These are phyloP conservation scores for Melanotaenia trifasciata DNA, from an alignment of 2,797 vertebrate genomes.

Conservation along the genomic window DNA sequence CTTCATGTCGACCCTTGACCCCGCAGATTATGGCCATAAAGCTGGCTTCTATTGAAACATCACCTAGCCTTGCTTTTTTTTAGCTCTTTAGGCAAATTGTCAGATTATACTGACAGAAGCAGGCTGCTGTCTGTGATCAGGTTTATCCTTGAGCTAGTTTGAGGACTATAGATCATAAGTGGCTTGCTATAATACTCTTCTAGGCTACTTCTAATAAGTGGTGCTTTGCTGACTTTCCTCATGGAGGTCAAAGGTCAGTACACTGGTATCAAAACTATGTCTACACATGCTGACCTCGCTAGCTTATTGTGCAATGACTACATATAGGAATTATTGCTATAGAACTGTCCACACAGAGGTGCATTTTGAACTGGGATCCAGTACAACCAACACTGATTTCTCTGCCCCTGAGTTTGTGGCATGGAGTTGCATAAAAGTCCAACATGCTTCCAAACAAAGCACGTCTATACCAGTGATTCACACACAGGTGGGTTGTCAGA, in stretches of 20 bases:
- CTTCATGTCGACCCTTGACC: slow-evolving; percentile 21
- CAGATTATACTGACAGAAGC: slow-evolving; percentile 12
- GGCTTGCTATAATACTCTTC: slow-evolving; percentile 29
- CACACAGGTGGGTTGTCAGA: slow-evolving; percentile 92
- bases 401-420: slow-evolving; percentile 69
- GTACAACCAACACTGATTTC: slow-evolving; percentile 55
- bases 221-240: slow-evolving; percentile 33
- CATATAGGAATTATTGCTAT: slow-evolving; percentile 62
- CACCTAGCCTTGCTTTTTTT: not conserved
- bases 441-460: slow-evolving; percentile 14
- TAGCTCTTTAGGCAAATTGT: slow-evolving; percentile 16
- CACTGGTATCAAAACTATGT: slow-evolving; percentile 6
- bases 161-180: slow-evolving; percentile 28
- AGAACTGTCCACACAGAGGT: slow-evolving; percentile 49
- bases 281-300: slow-evolving; percentile 30
- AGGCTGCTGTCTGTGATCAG: slow-evolving; percentile 13
- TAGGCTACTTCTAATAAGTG: slow-evolving; percentile 36
- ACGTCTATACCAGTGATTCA: slow-evolving; percentile 91
- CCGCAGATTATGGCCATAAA: slow-evolving; percentile 1
- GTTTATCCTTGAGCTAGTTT: slow-evolving; percentile 19
- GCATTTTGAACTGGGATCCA: slow-evolving; percentile 47
- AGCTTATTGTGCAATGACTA: slow-evolving; percentile 66
- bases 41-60: not conserved
- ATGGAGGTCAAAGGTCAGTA: slow-evolving; percentile 50
- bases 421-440: slow-evolving; percentile 45